Evolutionary conservation across 2,113 vertebrate genomes (phyloP), one percentile per base, ranked within the genome.

Genomic region (Rhynchomys soricoides): DNA sequence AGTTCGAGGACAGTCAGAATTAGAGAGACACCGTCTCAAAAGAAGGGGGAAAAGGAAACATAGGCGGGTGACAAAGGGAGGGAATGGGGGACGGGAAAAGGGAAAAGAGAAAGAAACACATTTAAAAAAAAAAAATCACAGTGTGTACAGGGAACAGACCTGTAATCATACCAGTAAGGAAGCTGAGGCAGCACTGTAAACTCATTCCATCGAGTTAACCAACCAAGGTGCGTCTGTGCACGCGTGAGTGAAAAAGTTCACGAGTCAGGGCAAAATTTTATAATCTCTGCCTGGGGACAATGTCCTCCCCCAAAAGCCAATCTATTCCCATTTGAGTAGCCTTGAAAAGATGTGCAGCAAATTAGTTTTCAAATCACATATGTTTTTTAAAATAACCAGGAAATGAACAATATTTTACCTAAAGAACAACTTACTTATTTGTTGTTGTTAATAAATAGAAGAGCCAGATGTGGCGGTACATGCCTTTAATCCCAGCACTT

Each of bases 341-440:
- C 66, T 74, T 70, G 0, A 48, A 91, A 96, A 90, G 15, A 95
- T 34, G 48, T 29, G 31, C 62, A 31, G 89, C 88, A 70, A 95
- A 64, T 55, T 88, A 90, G 52, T 90, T 90, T 96, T n/a, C 0
- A 3, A 87, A 86, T 86, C 88, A 91, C 7, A 91, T 0, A 85
- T 13, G 82, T n/a, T 8, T 45, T 89, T 83, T 4, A 88, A 95
- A 79, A 62, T 16, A 15, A 89, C 89, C 1, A 92, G 26, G 71
- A 96, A 82, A 82, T 40, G 6, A 95, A 89, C 7, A 70, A 40
- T 79, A 93, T 88, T 70, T 96, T 74, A 24, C 40, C 19, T 87
- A 75, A 15, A 83, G 89, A 26, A 66, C 8, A 91, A 64, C 7
- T 50, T 89, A 94, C 1, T 57, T 62, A 24, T 62, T 62, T 90